These are phyloP conservation scores for Lampris incognitus DNA, from an alignment of 2,113 vertebrate species.

Conservation along the genomic window DNA sequence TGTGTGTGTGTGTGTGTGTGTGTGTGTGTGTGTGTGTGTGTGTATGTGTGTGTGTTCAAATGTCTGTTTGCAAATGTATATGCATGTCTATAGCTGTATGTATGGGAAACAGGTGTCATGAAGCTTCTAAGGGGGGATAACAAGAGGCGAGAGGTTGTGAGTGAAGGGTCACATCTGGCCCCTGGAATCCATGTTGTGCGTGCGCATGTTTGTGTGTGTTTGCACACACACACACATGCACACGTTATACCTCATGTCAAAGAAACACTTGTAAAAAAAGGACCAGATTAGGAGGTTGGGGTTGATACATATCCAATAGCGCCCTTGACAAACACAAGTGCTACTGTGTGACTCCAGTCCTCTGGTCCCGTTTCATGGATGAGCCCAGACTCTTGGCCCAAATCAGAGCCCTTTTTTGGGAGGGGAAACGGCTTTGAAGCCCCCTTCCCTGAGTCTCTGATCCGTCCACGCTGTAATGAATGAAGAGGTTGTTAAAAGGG, in stretches of 20 bases:
- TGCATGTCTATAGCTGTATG: slow-evolving; percentile 14
- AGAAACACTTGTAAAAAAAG: slow-evolving; percentile 17
- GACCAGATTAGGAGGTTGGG: slow-evolving; percentile 43
- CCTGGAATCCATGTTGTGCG: slow-evolving; percentile 35
- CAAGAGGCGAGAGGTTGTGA: slow-evolving; percentile 38
- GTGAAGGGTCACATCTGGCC: slow-evolving; percentile 72
- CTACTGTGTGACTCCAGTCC: slow-evolving; percentile 55
- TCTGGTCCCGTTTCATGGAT: slow-evolving; percentile 48
- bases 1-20: slow-evolving; percentile 39
- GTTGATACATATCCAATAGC: slow-evolving; percentile 45
- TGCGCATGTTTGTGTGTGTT: slow-evolving; percentile 23
- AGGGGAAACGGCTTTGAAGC: slow-evolving; percentile 74
- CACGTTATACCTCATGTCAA: slow-evolving; percentile 34
- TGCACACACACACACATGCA: background rate
- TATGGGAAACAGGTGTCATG: slow-evolving; percentile 72
- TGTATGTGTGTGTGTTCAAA: background rate
- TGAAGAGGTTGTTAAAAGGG: slow-evolving; percentile 73
- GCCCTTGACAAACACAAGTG: slow-evolving; percentile 39
- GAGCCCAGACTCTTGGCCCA: slow-evolving; percentile 56
- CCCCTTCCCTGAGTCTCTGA: slow-evolving; percentile 48
- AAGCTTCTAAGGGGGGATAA: slow-evolving; percentile 49
- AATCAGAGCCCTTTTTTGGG: slow-evolving; percentile 57
- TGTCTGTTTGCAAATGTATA: slow-evolving; percentile 5
- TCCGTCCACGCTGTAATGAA: slow-evolving; percentile 70
- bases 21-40: slow-evolving; percentile 24